These are phyloP conservation scores for Festucalex cinctus DNA, from an alignment of 2,113 vertebrate species.

Conservation along the genomic window DNA sequence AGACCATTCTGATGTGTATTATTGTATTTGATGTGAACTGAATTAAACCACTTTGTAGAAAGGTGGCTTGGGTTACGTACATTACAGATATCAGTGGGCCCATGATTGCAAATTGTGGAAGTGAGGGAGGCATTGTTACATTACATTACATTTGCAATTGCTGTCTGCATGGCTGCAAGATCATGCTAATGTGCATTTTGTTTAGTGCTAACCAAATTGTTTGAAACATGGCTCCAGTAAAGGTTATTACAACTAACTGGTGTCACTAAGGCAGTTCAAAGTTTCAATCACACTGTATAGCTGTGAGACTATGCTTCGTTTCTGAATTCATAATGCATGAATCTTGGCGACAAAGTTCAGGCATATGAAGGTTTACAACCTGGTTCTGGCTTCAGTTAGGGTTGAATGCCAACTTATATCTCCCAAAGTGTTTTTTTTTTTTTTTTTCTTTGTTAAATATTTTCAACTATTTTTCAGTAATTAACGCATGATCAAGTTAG, in stretches of 20 bases:
- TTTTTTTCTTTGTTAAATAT: no score
- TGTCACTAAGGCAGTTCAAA: not conserved
- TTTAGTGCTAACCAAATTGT: not conserved
- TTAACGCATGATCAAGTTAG: not conserved
- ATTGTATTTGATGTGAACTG: no score
- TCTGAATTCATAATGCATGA: no score
- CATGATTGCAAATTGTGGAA: no score
- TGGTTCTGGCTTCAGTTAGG: not conserved
- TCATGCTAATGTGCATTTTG: not conserved
- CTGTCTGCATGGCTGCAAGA: not conserved
- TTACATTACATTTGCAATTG: not conserved
- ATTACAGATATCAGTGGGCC: no score
- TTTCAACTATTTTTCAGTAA: not conserved
- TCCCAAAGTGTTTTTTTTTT: no score
- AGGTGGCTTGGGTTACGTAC: no score
- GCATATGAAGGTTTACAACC: not conserved
- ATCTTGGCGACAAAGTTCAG: not conserved
- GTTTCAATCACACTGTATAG: not conserved
- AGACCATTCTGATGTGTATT: no score
- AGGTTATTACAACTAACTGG: not conserved
- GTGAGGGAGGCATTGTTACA: no score
- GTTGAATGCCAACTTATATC: not conserved
- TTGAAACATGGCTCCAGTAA: not conserved
- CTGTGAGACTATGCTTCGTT: not conserved
- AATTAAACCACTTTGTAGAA: no score